Conservation (phyloP, 2,113 vertebrate genomes). For the Numida meleagris region DNA sequence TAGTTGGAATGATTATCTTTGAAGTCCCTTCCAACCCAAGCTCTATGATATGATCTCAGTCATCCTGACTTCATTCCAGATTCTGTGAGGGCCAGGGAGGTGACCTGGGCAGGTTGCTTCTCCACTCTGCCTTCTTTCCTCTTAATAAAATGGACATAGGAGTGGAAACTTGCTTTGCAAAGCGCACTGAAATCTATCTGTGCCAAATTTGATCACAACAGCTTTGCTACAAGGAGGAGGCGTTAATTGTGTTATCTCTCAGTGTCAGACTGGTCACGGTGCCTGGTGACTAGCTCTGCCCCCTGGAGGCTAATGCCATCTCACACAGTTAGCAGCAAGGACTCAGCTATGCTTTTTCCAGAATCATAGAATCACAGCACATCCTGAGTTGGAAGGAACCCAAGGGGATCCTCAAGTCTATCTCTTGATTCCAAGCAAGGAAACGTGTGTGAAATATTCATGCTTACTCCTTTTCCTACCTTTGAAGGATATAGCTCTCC, state of each 20-base stretch:
- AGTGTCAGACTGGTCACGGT: neutral
- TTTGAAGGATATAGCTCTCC: neutral
- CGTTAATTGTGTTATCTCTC: neutral
- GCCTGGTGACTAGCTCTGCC: neutral
- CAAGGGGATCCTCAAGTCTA: neutral
- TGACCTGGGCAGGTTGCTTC: neutral
- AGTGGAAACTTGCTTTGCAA: neutral
- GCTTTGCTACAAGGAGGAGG: neutral
- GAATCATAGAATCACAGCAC: neutral
- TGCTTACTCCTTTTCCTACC: neutral
- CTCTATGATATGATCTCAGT: too few relatives aligned
- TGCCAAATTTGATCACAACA: neutral
- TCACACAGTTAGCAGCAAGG: neutral
- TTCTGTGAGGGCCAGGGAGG: neutral
- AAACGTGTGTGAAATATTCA: neutral
- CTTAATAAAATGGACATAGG: neutral
- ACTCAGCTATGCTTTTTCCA: neutral
- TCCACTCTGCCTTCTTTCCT: neutral
- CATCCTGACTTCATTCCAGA: neutral
- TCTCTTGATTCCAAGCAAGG: neutral
- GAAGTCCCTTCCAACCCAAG: too few relatives aligned
- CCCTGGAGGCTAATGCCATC: neutral
- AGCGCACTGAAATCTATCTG: neutral
- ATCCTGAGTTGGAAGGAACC: neutral
- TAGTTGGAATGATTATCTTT: too few relatives aligned